Conservation (phyloP, 1,140 invertebrate species). For the Drosophila nasuta region DNA sequence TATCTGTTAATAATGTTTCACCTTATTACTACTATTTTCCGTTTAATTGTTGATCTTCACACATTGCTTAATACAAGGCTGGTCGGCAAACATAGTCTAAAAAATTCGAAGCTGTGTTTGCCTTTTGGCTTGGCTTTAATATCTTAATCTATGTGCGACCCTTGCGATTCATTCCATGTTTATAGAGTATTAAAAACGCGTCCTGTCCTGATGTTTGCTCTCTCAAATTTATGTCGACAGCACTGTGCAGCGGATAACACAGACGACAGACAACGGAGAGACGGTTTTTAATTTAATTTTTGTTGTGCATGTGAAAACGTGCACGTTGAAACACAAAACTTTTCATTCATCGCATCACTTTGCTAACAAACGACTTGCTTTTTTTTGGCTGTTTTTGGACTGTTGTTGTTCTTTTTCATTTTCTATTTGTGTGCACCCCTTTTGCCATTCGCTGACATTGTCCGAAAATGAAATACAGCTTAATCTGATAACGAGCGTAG, state of each 20-base stretch:
- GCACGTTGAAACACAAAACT: conserved; percentile 55
- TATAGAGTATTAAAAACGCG: conserved; percentile 36
- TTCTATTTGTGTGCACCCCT: conserved; percentile 1
- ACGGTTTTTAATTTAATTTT: conserved; percentile 66
- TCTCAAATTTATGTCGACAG: conserved; percentile 43
- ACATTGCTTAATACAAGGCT: not conserved
- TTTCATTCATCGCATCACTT: conserved; percentile 34
- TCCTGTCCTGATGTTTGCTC: conserved; percentile 11
- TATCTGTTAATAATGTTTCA: not conserved
- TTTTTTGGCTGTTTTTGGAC: not conserved
- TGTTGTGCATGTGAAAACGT: conserved; percentile 37
- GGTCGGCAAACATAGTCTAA: not conserved
- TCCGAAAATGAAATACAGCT: conserved; percentile 45
- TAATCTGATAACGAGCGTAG: conserved; percentile 52
- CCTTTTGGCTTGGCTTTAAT: not conserved
- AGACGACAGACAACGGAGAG: conserved; percentile 4
- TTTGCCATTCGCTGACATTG: conserved; percentile 44
- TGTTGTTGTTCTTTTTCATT: not conserved
- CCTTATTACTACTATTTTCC: no score
- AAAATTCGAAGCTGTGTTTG: not conserved
- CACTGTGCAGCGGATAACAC: conserved; percentile 40
- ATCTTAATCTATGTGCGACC: not conserved
- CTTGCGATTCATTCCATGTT: conserved; percentile 6
- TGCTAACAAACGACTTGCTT: not conserved
- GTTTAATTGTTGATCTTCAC: no score